phyloP scores from a whole-genome alignment of 2,888 invertebrate genomes.

The Cephus spinipes region DNA sequence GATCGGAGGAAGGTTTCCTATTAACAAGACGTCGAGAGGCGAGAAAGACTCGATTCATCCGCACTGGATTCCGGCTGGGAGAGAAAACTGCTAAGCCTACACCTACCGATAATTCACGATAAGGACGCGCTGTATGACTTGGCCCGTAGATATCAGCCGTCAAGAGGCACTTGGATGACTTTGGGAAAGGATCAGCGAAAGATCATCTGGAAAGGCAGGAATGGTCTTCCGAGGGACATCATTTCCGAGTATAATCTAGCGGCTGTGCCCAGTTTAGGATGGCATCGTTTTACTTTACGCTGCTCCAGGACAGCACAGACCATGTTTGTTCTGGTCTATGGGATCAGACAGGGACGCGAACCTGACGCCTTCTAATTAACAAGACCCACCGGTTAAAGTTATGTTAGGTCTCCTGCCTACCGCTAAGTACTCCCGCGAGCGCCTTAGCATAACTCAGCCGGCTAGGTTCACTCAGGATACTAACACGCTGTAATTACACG shows the following conservation, averaged over 20 bases:
- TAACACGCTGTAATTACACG: constrained; percentile 47
- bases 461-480: constrained; percentile 34
- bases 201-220: no score
- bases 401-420: constrained; percentile 26
- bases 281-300: neutral
- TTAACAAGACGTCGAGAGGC: neutral
- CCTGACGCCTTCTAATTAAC: constrained; percentile 42
- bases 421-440: constrained; percentile 47
- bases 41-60: neutral
- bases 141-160: no score
- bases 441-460: constrained; percentile 43
- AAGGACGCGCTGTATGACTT: neutral
- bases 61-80: neutral
- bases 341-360: constrained; percentile 8
- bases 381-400: constrained; percentile 40
- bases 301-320: neutral
- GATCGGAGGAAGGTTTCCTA: neutral
- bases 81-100: neutral
- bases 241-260: neutral
- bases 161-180: neutral
- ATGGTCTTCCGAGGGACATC: neutral
- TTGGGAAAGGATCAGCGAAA: neutral
- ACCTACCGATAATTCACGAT: neutral
- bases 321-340: constrained; percentile 6
- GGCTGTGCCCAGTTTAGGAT: neutral